phyloP scores from a whole-genome alignment of 2,113 vertebrate genomes.

The Cyanoderma ruficeps region DNA sequence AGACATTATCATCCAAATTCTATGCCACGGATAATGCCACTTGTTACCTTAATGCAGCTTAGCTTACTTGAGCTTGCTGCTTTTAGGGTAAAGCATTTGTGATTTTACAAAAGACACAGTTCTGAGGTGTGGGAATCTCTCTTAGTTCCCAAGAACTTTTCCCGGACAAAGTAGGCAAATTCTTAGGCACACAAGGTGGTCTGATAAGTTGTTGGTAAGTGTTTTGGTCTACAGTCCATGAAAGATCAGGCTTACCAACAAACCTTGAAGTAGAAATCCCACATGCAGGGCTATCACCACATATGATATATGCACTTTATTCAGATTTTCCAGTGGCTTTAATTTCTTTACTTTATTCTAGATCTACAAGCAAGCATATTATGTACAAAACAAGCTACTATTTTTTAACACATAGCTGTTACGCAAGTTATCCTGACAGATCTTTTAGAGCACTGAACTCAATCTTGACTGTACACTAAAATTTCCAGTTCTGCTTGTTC shows the following conservation, averaged over 20 bases:
- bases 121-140: not conserved
- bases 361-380: not conserved
- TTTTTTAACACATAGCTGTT: not conserved
- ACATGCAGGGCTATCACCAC: not conserved
- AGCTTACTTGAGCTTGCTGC: not conserved
- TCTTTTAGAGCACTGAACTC: not conserved
- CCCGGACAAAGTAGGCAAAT: not conserved
- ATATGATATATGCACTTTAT: not conserved
- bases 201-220: not conserved
- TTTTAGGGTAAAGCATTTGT: not conserved
- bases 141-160: not conserved
- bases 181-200: not conserved
- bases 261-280: not conserved
- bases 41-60: not conserved
- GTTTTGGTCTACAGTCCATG: not conserved
- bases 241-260: not conserved
- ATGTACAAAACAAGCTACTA: not conserved
- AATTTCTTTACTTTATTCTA: not conserved
- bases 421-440: not conserved
- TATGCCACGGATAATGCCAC: not conserved
- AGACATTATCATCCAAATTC: not conserved
- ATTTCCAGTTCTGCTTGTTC: conserved; percentile 60
- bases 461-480: not conserved
- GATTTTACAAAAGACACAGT: not conserved
- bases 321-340: not conserved